Conservation (phyloP, 2,113 vertebrate genomes). For the Amblyopsis rosae region DNA sequence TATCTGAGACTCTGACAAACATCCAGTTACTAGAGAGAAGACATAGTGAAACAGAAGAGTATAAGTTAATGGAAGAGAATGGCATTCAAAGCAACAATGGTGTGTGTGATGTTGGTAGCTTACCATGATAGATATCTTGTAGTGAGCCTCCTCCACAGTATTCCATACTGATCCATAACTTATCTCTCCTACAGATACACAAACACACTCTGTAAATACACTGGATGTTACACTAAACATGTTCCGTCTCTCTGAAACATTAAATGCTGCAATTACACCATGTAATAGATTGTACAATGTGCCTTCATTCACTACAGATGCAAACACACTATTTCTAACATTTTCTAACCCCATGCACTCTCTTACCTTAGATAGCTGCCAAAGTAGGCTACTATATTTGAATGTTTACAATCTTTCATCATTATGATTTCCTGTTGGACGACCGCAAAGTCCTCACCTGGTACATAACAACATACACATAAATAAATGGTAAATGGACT, state of each 20-base stretch:
- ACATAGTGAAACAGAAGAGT: neutral
- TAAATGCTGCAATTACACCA: no score
- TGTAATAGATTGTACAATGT: no score
- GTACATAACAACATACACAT: slow-evolving; percentile 50
- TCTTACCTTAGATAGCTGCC: slow-evolving; percentile 97
- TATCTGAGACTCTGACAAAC: slow-evolving; percentile 95
- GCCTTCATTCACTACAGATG: neutral
- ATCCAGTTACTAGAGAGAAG: slow-evolving; percentile 87
- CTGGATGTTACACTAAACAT: neutral
- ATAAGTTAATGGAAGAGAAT: neutral
- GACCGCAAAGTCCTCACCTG: slow-evolving; percentile 98
- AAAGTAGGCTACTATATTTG: slow-evolving; percentile 98
- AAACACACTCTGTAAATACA: slow-evolving; percentile 2
- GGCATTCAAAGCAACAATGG: neutral
- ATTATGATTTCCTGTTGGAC: slow-evolving; percentile 99
- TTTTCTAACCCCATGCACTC: neutral
- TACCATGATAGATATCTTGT: slow-evolving; percentile 98
- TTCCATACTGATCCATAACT: slow-evolving; percentile 99
- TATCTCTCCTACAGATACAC: slow-evolving; percentile 87
- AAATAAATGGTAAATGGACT: slow-evolving; percentile 1
- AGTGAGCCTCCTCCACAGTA: slow-evolving; percentile 97
- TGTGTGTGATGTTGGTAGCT: slow-evolving; percentile 1
- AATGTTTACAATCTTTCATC: slow-evolving; percentile 99
- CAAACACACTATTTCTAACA: slow-evolving; percentile 1
- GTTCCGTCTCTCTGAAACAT: no score